Evolutionary conservation across 2,113 vertebrate species (phyloP), one percentile per base, ranked within the genome.

Genomic region (Lagopus leucura): DNA sequence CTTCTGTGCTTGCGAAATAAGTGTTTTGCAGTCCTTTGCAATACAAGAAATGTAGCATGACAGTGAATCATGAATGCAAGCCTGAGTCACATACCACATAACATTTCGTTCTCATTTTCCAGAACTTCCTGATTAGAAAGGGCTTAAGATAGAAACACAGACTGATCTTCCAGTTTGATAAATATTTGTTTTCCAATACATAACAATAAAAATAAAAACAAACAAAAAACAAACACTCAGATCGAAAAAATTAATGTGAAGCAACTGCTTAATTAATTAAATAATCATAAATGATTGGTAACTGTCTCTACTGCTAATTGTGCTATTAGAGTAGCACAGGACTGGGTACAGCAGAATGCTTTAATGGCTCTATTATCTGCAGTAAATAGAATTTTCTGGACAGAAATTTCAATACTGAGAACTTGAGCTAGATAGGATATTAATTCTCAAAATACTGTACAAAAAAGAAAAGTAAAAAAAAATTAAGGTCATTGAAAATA

Each of bases 1-100:
- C 65, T 45, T 27, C 75, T 65, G 52, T 74, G n/a, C 32, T 2
- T 82, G 72, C 43, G 69, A 54, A 78, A 77, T 81, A 94, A 21
- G 1, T 91, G 71, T 81, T 86, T 71, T 96, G 38, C 38, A 38
- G 38, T 69, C 42, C 78, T 87, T 81, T 71, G 30, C 82, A 81
- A 21, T 36, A 32, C 5, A 93, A 89, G 80, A 76, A 74, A 32
- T 1, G 4, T 13, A 30, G 65, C 66, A 88, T 67, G 63, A 91
- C 76, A 11, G 21, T 94, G 85, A 95, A 36, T 90, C 78, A 87
- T 57, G 60, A 86, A 91, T 83, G 82, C 22, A 60, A 64, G 52
- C 52, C 1, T 1, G 58, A 69, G 27, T 40, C 69, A 93, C 19
- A 60, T 40, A 75, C 69, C 72, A 64, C 71, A 66, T 63, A 90